Base-by-base conservation (phyloP, 2,888 invertebrate genomes). In the Stenichneumon culpator region DNA sequence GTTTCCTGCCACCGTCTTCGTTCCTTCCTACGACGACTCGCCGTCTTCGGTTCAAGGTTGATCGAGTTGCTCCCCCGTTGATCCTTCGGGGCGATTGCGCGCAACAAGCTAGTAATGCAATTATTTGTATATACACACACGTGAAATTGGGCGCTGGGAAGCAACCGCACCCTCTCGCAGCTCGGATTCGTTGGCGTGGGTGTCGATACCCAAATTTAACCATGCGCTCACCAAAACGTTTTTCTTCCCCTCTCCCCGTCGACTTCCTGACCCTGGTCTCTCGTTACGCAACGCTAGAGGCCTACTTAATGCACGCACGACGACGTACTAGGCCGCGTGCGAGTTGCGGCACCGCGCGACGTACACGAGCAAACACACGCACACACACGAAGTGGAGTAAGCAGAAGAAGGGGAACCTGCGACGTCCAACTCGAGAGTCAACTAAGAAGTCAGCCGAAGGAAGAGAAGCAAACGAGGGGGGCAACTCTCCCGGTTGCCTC, bases 261-360 rank as follows among this genome's bases (percentile, higher is more conserved):
- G 65, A 73, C 79, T 72, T 72, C 79, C 72, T 63, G 78, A 72
- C 69, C 78, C 78, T 68, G 47, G 60, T 69, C 28, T 65, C 57
- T 82, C 79, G 78, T 86, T 87, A 85, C 84, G 87, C 85, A 87
- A 88, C 86, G 88, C 72, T 78, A 82, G 60, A 83, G 81, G 75
- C 82, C 83, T 72, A 83, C 68, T 87, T 79, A 73, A 86, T 67
- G 79, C 82, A 72, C 44, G 50, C 16, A 67, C 75, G 52, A 75
- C 50, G 36, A 50, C 65, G 32, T 74, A 50, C 25, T 28, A 28
- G 39, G 32, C 65, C 72, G 78, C 68, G 36, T 78, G 69, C 70
- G 47, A 78, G 70, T 44, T 65, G 60, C 44, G 25, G 47, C 39
- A 36, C 70, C 70, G 47, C 36, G 68, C 57, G 67, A 32, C 39